These are phyloP conservation scores for Ptychobarbus kaznakovi DNA, from an alignment of 2,797 vertebrate genomes.

Conservation along the genomic window DNA sequence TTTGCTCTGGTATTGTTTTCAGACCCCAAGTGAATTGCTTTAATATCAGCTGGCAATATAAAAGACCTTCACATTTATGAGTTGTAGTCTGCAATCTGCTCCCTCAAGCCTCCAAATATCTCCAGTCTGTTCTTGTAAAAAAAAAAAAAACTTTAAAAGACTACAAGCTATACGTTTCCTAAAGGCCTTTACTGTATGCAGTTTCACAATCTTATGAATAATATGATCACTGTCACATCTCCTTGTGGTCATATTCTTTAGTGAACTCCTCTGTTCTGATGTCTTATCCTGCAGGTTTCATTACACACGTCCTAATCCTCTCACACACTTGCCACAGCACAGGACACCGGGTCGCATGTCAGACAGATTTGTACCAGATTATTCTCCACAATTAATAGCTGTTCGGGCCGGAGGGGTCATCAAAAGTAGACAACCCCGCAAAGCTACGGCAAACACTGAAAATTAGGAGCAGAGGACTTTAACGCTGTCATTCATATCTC, in stretches of 20 bases:
- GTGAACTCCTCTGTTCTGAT: slow-evolving; percentile 51
- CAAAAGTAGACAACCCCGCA: slow-evolving; percentile 84
- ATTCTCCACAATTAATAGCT: slow-evolving; percentile 95
- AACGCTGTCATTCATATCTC: slow-evolving; percentile 94
- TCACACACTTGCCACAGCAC: slow-evolving; percentile 86
- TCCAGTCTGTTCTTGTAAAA: background rate
- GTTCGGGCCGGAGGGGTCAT: slow-evolving; percentile 87
- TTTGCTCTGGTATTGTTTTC: slow-evolving; percentile 44
- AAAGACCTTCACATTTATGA: slow-evolving; percentile 16
- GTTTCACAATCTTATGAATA: background rate
- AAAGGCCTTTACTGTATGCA: background rate
- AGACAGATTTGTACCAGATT: slow-evolving; percentile 91
- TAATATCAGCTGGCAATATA: slow-evolving; percentile 49
- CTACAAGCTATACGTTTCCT: background rate
- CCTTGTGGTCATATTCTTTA: background rate
- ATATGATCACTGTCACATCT: background rate
- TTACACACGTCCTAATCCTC: slow-evolving; percentile 89
- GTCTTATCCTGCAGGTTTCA: slow-evolving; percentile 61
- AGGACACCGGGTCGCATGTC: slow-evolving; percentile 88
- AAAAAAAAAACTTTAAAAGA: background rate
- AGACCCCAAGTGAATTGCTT: slow-evolving; percentile 44
- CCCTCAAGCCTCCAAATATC: slow-evolving; percentile 21
- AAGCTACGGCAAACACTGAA: slow-evolving; percentile 86
- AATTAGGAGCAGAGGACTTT: slow-evolving; percentile 91
- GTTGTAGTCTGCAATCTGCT: slow-evolving; percentile 5